Evolutionary conservation across 2,888 invertebrate genomes (phyloP).

Genomic region (Holacanthella duospinosa): DNA sequence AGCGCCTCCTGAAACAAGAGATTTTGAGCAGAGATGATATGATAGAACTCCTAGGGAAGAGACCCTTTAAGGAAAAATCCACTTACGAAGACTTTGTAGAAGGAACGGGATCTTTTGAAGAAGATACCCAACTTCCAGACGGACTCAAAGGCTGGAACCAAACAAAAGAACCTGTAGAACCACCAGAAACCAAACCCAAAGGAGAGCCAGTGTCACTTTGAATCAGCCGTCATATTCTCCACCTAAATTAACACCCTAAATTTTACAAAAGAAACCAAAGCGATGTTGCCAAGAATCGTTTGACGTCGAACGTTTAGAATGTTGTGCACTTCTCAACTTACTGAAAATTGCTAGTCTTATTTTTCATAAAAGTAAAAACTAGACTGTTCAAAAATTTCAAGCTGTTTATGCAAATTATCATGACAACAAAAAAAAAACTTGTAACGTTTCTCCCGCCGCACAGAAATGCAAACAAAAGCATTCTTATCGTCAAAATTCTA

Average conservation of each 20-base stretch:
- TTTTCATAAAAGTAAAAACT: not conserved
- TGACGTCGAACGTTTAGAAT: too few species aligned
- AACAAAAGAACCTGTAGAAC: slow-evolving; percentile 19
- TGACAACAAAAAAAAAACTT: not conserved
- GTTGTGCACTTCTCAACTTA: not conserved
- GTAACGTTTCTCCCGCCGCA: too few species aligned
- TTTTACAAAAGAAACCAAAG: too few species aligned
- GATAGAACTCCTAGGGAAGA: slow-evolving; percentile 84
- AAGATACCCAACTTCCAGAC: slow-evolving; percentile 86
- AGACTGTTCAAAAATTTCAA: too few species aligned
- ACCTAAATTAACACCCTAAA: not conserved
- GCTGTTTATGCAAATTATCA: too few species aligned
- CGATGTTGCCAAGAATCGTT: too few species aligned
- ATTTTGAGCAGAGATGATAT: slow-evolving; percentile 91
- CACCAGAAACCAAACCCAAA: not conserved
- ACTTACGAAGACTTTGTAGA: slow-evolving; percentile 99
- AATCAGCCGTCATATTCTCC: not conserved
- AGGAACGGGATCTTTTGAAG: slow-evolving; percentile 94
- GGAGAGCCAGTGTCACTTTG: not conserved
- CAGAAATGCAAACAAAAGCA: not conserved
- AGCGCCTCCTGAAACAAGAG: slow-evolving; percentile 80
- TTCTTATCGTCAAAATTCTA: too few species aligned
- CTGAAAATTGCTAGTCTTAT: not conserved
- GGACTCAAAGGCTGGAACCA: slow-evolving; percentile 89
- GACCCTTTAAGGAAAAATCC: slow-evolving; percentile 97